phyloP scores from a whole-genome alignment of 2,888 invertebrate species.

The Eudasyphora cyanicolor region DNA sequence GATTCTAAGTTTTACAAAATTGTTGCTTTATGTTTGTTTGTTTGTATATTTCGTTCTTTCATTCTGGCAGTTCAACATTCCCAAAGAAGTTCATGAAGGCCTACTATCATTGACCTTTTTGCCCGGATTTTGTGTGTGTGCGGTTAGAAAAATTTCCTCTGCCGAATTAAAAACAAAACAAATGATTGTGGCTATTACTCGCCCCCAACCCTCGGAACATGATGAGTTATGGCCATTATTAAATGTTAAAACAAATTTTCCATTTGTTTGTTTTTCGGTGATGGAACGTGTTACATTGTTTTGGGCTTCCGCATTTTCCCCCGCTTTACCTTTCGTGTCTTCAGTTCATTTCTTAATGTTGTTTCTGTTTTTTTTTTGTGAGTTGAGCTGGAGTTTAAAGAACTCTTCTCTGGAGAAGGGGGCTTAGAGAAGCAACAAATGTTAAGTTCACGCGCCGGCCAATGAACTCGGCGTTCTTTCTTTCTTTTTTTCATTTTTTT shows the following conservation, averaged over 20 bases:
- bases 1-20: too few species aligned
- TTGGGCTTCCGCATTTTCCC: slow-evolving; percentile 4
- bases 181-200: not conserved
- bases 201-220: not conserved
- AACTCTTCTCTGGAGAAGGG: slow-evolving; percentile 24
- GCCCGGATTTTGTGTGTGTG: not conserved
- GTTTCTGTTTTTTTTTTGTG: too few species aligned
- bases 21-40: too few species aligned
- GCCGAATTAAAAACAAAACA: not conserved
- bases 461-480: slow-evolving; percentile 61
- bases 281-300: slow-evolving; percentile 66
- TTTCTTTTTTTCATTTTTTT: slow-evolving; percentile 12
- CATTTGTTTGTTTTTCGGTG: slow-evolving; percentile 45
- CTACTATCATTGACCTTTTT: not conserved
- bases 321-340: not conserved
- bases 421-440: slow-evolving; percentile 52
- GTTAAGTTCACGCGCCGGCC: slow-evolving; percentile 60
- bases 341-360: slow-evolving; percentile 30
- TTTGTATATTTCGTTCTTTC: too few species aligned
- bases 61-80: too few species aligned
- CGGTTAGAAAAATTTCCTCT: not conserved
- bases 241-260: slow-evolving; percentile 35
- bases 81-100: not conserved
- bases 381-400: slow-evolving; percentile 35
- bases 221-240: slow-evolving; percentile 48